phyloP scores from a whole-genome alignment of 2,113 vertebrate genomes.

The Okapia johnstoni region DNA sequence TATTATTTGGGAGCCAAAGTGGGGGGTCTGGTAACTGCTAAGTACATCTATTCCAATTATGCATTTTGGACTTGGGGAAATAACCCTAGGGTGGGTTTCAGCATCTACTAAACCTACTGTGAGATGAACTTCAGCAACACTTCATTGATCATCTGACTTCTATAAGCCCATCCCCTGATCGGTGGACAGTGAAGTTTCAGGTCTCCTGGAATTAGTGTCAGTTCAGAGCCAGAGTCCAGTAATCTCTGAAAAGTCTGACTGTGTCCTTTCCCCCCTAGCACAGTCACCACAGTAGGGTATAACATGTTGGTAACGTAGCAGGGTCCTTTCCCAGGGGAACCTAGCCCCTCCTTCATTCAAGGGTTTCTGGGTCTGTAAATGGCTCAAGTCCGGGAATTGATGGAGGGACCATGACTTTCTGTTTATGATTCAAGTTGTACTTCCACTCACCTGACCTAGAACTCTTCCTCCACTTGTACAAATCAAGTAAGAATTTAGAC shows the following conservation, averaged over 20 bases:
- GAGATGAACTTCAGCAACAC: neutral
- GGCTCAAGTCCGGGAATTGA: neutral
- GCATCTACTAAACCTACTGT: neutral
- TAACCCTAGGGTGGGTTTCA: neutral
- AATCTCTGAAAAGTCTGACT: neutral
- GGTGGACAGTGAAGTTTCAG: neutral
- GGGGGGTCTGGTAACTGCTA: neutral
- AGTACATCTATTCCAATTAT: neutral
- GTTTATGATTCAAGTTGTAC: neutral
- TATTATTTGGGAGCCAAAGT: neutral
- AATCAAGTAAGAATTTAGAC: neutral
- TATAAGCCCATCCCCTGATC: neutral
- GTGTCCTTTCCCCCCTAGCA: neutral
- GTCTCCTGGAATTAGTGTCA: neutral
- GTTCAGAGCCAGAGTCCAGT: neutral
- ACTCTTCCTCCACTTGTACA: neutral
- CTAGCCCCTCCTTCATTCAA: neutral
- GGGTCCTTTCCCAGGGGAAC: neutral
- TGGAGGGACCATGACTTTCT: neutral
- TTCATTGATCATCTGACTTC: neutral
- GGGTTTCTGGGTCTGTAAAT: neutral
- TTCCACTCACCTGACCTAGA: neutral
- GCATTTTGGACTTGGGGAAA: neutral
- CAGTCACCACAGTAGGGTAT: neutral
- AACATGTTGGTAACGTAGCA: neutral